Conservation (phyloP, 2,888 invertebrate species). For the Nycteola revayana region DNA sequence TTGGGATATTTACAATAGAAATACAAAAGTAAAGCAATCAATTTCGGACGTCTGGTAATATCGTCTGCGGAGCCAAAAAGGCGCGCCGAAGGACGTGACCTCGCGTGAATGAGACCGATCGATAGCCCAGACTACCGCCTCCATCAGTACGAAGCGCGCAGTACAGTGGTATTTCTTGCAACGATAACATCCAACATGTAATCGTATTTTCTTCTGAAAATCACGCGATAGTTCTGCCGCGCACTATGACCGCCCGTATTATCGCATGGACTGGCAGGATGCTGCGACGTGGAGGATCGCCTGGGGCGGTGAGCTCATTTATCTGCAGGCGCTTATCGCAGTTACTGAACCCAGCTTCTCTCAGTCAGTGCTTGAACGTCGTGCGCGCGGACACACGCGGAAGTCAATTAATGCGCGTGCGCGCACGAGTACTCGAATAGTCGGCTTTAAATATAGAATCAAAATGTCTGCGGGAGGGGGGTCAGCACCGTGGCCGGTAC, state of each 20-base stretch:
- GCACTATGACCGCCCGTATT: conserved; percentile 60
- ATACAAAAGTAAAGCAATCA: not conserved
- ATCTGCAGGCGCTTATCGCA: conserved; percentile 71
- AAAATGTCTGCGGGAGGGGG: conserved; percentile 80
- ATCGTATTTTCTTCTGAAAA: conserved; percentile 32
- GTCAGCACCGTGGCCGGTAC: conserved; percentile 89
- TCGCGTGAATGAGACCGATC: conserved; percentile 72
- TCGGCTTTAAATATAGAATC: conserved; percentile 73
- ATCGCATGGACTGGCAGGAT: conserved; percentile 72
- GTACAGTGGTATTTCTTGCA: conserved; percentile 63
- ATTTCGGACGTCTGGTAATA: conserved; percentile 19
- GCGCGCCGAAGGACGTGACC: conserved; percentile 81
- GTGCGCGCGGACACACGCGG: conserved; percentile 78
- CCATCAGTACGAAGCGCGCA: conserved; percentile 58
- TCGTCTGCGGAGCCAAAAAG: conserved; percentile 56
- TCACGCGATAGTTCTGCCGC: conserved; percentile 30
- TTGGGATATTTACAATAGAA: not conserved
- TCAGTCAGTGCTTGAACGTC: conserved; percentile 76
- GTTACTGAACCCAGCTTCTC: conserved; percentile 57
- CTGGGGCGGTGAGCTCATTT: conserved; percentile 77
- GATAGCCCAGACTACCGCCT: conserved; percentile 63
- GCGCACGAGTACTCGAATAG: conserved; percentile 79
- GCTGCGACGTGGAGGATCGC: conserved; percentile 73
- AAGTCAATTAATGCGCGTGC: conserved; percentile 77
- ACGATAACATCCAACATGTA: conserved; percentile 56